Base-by-base conservation (phyloP, 2,113 vertebrate species). In the Furnarius figulus region DNA sequence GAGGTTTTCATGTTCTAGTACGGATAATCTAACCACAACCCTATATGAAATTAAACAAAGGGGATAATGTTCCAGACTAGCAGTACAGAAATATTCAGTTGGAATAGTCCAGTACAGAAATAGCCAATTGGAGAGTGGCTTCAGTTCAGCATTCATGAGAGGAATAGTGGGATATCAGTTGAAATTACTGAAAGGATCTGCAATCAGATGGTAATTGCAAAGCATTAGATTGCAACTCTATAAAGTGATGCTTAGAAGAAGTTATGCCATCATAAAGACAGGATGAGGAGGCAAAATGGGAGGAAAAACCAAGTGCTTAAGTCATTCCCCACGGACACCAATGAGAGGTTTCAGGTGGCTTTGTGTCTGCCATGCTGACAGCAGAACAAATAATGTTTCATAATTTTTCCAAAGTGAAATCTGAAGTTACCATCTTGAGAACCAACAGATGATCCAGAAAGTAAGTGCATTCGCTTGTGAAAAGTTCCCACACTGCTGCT, bases 401-500 rank as follows among this genome's bases (percentile, higher is more conserved):
- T 56, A 66, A 18, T 65, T 74, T 75, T 55, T 76, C 31, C 8
- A 6, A 97, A 87, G 79, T 63, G 9, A 89, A 97, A 90, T 35
- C 28, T 73, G 79, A 66, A 42, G 24, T 97, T 97, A 99, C 99
- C 99, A 97, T 98, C 97, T 99, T 99, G 93, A 99, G 98, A 97
- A 99, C 98, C 97, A 99, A 98, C 77, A 99, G 98, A 95, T 99
- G 99, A 95, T 99, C 99, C 96, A 99, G 98, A 97, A 99, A 99
- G 97, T 99, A 99, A 90, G 98, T 98, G 77, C 99, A 99, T 98
- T 99, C 99, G 42, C 98, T 99, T 49, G 98, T 99, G 97, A 99
- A 99, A 72, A 99, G 98, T 84, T 99, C 99, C 99, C 98, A 99
- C 62, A 99, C 79, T 10, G 99, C 98, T 89, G 98, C 98, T 68